Evolutionary conservation across 2,113 vertebrate genomes (phyloP), one percentile per base, ranked within the genome.

Genomic region (Colinus virginianus): DNA sequence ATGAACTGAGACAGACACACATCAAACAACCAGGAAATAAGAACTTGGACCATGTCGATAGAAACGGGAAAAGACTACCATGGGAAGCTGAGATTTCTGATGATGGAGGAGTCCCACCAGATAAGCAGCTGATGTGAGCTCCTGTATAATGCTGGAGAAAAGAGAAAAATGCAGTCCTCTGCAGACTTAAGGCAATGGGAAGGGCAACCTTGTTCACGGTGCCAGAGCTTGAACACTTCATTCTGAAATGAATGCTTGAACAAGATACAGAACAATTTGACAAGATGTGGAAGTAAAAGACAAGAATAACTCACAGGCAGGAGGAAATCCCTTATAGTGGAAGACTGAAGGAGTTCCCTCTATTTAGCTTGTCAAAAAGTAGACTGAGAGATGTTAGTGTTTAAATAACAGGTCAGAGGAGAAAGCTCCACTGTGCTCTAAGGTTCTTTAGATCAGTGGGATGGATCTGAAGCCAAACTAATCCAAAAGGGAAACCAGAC

Each of bases 181-280:
- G 69, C 48, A 90, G 85, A 45, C 43, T 88, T 94, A 95, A 94
- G 88, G 87, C 89, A 88, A 90, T 90, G 72, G 68, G 72, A 63
- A 23, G 56, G 51, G 71, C 58, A 23, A 75, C 30, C 62, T 56
- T 32, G 11, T 74, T 69, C 72, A 26, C 8, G 49, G 93, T 72
- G 71, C 40, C 2, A 23, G 64, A 72, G 68, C 78, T 87, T 48
- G 32, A 91, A 90, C 40, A 68, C 93, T 90, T 79, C 46, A 13
- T 74, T 92, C 34, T 1, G 2, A 75, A 88, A 69, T 16, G 28
- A 80, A 58, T 2, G 0, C 30, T 70, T 92, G 61, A n/a, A 22
- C 45, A 84, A 78, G 43, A 66, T 38, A 56, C 21, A 36, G 86
- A 93, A 84, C 91, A 59, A 45, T 6, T 11, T 58, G 26, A 86